Conservation (phyloP, 2,888 invertebrate species). For the Drosophila atripex region DNA sequence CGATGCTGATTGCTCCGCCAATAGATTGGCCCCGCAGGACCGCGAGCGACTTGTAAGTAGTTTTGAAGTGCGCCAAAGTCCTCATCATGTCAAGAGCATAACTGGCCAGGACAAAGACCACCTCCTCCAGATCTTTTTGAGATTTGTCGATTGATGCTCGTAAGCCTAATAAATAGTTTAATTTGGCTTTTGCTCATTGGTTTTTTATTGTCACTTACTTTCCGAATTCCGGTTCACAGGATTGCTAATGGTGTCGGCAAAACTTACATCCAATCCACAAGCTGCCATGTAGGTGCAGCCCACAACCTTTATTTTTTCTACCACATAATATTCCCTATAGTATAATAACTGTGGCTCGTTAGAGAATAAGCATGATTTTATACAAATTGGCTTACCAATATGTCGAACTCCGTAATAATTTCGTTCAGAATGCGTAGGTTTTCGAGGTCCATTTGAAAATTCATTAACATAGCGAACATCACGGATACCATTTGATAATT, state of each 20-base stretch:
- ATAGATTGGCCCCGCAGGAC: constrained; percentile 52
- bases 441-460: constrained; percentile 88
- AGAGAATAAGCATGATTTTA: not conserved
- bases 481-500: constrained; percentile 95
- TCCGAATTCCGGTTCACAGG: not conserved
- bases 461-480: constrained; percentile 97
- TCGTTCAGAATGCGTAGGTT: constrained; percentile 91
- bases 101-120: constrained; percentile 87
- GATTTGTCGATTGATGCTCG: not conserved
- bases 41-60: constrained; percentile 84
- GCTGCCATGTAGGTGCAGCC: constrained; percentile 99
- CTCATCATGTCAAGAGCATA: constrained; percentile 86
- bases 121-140: constrained; percentile 56
- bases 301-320: constrained; percentile 98
- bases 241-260: constrained; percentile 83
- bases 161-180: not conserved
- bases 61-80: constrained; percentile 86
- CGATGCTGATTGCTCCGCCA: constrained; percentile 83
- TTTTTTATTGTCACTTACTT: constrained; percentile 3
- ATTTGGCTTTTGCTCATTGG: not conserved
- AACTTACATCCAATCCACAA: constrained; percentile 92
- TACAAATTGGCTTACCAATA: constrained; percentile 84
- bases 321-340: constrained; percentile 86
- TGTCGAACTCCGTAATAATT: constrained; percentile 96
- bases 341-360: constrained; percentile 85